phyloP scores from a whole-genome alignment of 92 coral and sea anemone genomes.

The Porites evermanni region DNA sequence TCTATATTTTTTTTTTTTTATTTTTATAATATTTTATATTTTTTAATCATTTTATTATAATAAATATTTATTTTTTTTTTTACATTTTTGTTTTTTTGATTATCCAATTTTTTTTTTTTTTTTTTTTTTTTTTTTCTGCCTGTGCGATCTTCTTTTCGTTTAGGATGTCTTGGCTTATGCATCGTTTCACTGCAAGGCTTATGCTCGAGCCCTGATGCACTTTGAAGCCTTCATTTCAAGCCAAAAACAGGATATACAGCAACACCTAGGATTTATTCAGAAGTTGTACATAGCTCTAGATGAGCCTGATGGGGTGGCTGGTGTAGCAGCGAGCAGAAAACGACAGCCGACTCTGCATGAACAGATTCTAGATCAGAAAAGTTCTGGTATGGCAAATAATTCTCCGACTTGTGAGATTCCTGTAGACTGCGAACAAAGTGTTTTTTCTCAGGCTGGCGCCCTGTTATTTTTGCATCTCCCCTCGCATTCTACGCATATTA shows the following conservation, averaged over 20 bases:
- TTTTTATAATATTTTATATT: too few relatives aligned
- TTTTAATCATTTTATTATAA: too few relatives aligned
- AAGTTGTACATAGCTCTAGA: slow-evolving; percentile 91
- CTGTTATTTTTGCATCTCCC: too few relatives aligned
- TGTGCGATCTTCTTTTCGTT: neutral
- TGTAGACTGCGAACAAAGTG: too few relatives aligned
- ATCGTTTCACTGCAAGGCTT: slow-evolving; percentile 97
- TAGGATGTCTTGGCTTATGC: slow-evolving; percentile 92
- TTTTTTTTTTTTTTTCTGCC: too few relatives aligned
- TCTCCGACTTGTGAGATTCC: too few relatives aligned
- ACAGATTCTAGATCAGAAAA: slow-evolving; percentile 94
- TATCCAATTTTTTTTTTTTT: too few relatives aligned
- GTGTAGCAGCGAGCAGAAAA: slow-evolving; percentile 95
- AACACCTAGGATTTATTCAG: slow-evolving; percentile 89
- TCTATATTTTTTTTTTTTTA: too few relatives aligned
- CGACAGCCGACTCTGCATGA: slow-evolving; percentile 86
- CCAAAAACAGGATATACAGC: slow-evolving; percentile 81
- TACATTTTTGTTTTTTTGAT: too few relatives aligned
- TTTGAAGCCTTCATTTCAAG: slow-evolving; percentile 90
- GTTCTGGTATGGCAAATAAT: slow-evolving; percentile 71
- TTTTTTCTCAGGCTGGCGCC: too few relatives aligned
- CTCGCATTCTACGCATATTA: too few relatives aligned
- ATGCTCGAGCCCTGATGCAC: slow-evolving; percentile 98
- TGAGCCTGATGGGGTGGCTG: slow-evolving; percentile 97
- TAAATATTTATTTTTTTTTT: too few relatives aligned